Evolutionary conservation across 2,113 vertebrate species (phyloP), one percentile per base, ranked within the genome.

Genomic region (Myotis davidii): DNA sequence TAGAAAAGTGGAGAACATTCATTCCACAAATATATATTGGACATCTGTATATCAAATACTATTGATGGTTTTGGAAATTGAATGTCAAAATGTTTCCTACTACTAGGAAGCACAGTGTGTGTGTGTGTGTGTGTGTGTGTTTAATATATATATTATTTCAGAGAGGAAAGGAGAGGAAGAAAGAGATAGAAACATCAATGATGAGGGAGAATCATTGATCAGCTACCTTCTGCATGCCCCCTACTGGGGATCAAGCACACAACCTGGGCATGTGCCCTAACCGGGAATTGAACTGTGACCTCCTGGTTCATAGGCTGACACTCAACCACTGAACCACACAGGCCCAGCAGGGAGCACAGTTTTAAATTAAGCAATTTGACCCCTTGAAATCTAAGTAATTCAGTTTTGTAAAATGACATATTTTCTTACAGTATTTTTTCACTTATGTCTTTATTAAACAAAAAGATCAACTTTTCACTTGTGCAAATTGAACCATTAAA

Each of bases 391-490:
- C 18, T 94, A 65, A 59, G 37, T 34, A 54, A 88, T 54, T 16
- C 59, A 59, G 8, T 92, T 90, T 92, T 72, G 17, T 88, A 56
- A 88, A 72, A 64, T 78, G 42, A 56, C 65, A 56, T 25, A 37
- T 32, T 89, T 11, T 79, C 67, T 56, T 84, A 23, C 45, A 70
- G 37, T 54, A 20, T 27, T 74, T 92, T 32, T 32, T 81, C 29
- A 54, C 23, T 89, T 65, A 61, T 64, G 27, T 54, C 61, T 91
- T 85, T 87, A 92, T 86, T 89, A 85, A 97, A 65, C 29, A 90
- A 72, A 91, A 93, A 37, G 11, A 83, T 65, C 23, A 42, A 45
- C 34, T 94, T 90, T 85, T 56, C 73, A 37, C 52, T 88, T 67
- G 32, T 16, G n/a, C 52, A 64, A 85, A 67, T 37, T 48, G 45